Base-by-base conservation (phyloP, 2,888 invertebrate genomes). In the Galeruca laticollis region DNA sequence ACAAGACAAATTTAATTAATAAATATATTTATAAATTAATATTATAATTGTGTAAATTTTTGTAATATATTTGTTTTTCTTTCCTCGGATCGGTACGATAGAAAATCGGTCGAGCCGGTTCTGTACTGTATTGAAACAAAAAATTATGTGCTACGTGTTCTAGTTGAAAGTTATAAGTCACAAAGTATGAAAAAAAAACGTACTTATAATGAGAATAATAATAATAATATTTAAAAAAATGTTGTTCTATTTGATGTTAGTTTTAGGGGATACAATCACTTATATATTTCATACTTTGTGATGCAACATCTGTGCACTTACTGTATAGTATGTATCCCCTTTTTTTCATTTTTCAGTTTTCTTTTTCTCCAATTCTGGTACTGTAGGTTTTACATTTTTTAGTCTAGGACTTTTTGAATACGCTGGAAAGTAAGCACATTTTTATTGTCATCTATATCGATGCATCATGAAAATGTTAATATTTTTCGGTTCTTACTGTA, bases 11-110 rank as follows among this genome's bases (percentile, higher is more conserved):
- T 82, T 82, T 82, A 81, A 82, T 83, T 81, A 82, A 80, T 76
- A 73, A 76, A 83, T 83, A 81, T 82, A 83, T 82, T 83, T 84
- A 84, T 83, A 83, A 84, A 84, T 82, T 83, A 83, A 82, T 83
- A 84, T 47, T 47, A 47, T 84, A 83, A 84, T 84, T 85, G 85
- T 86, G 85, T 86, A 86, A 84, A 86, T 86, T 86, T 86, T 86
- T 86, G 86, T 86, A 86, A 86, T 84, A 86, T 85, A 85, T 84
- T 84, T 83, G 59, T 76, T 76, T 73, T 71, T 73, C 35, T 63
- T 70, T 69, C 76, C 75, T 74, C 71, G 71, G 47, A 60, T 68
- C 68, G 15, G 9, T 18, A 15, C 15, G 33, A 35, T 4, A 6
- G 9, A 33, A 33, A n/a, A n/a, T n/a, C n/a, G n/a, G n/a, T 35